Evolutionary conservation across 2,888 invertebrate genomes (phyloP).

Genomic region (Ischnura elegans): DNA sequence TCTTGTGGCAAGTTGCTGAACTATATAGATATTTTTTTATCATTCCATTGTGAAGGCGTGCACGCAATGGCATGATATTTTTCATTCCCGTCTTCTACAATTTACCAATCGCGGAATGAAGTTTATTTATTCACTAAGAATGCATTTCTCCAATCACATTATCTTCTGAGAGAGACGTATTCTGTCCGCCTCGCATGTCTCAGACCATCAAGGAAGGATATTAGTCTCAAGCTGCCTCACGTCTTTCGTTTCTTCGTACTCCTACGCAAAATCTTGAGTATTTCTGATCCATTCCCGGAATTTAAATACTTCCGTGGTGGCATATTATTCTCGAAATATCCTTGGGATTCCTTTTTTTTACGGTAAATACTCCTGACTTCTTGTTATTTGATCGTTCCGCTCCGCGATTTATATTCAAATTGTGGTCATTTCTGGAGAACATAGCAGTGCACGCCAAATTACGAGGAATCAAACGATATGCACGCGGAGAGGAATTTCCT

Average conservation of each 20-base stretch:
- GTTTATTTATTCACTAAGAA: neutral
- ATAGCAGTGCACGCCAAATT: no score
- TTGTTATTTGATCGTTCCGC: neutral
- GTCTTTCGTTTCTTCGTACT: neutral
- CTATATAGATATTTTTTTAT: no score
- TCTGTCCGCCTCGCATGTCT: neutral
- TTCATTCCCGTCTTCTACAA: neutral
- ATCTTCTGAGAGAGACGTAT: constrained; percentile 17
- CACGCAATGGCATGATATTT: constrained; percentile 18
- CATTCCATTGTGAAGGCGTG: no score
- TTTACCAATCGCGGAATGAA: neutral
- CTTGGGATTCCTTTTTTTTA: neutral
- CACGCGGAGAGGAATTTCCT: no score
- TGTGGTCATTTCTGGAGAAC: no score
- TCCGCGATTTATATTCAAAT: neutral
- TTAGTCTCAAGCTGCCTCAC: neutral
- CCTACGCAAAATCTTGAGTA: neutral
- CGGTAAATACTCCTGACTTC: neutral
- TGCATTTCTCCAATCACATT: constrained; percentile 29
- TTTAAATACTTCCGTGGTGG: neutral
- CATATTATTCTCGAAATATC: neutral
- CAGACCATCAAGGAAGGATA: neutral
- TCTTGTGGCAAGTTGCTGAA: no score
- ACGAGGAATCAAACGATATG: no score
- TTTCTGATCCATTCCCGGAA: neutral